Percentiles rank a stretch among this genome's conserved stretches.
Evolutionary conservation across 2,888 invertebrate genomes (phyloP).

Genomic region (Pandemis cinnamomeana): DNA sequence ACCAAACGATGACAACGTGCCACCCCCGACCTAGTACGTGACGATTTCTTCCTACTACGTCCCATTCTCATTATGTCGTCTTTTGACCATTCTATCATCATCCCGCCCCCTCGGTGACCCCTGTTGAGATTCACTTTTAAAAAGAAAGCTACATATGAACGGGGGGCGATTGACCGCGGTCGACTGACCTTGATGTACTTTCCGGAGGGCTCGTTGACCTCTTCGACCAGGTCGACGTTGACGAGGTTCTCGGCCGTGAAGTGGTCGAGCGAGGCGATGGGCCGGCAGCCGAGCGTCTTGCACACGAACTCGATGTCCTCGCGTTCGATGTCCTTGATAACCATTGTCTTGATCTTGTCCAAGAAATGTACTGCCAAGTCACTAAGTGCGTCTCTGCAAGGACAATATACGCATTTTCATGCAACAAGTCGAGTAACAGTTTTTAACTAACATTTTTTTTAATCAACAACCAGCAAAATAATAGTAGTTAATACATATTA

Average conservation of each 20-base stretch:
- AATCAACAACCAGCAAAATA: too few relatives aligned
- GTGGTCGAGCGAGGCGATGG: conserved; percentile 99
- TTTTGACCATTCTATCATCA: not conserved
- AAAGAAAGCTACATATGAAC: not conserved
- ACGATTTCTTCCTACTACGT: too few relatives aligned
- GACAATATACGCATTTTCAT: conserved; percentile 30
- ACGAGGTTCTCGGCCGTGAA: conserved; percentile 96
- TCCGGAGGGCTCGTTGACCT: conserved; percentile 93
- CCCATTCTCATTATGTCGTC: not conserved
- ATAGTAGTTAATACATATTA: too few relatives aligned
- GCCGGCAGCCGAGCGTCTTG: conserved; percentile 96
- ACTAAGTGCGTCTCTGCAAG: conserved; percentile 96
- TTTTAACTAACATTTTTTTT: too few relatives aligned
- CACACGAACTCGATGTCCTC: conserved; percentile 99
- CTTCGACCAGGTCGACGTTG: conserved; percentile 96
- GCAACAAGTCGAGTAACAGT: too few relatives aligned
- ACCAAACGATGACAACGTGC: too few relatives aligned
- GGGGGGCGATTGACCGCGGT: not conserved
- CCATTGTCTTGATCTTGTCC: conserved; percentile 99
- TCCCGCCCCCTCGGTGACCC: too few relatives aligned
- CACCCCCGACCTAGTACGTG: too few relatives aligned
- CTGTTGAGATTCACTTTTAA: too few relatives aligned
- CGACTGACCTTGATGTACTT: conserved; percentile 93
- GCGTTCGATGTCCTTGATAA: conserved; percentile 98
- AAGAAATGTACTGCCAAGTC: conserved; percentile 99